Conservation (phyloP, 1,140 invertebrate genomes). For the Adelges cooleyi region DNA sequence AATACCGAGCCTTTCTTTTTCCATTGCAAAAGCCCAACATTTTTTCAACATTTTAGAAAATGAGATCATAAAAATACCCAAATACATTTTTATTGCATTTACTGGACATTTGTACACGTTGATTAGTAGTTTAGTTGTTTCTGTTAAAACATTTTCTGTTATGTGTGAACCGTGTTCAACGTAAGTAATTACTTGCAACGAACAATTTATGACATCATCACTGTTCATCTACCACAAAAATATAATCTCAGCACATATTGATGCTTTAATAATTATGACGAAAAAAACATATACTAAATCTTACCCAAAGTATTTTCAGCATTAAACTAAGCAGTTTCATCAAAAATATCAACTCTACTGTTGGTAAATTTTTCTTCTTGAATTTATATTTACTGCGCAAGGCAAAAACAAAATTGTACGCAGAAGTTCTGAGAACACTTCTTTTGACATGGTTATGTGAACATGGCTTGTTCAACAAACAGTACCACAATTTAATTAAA, state of each 20-base stretch:
- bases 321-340: neutral
- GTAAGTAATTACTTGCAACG: neutral
- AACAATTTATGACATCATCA: neutral
- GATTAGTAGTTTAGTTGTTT: slow-evolving; percentile 4
- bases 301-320: neutral
- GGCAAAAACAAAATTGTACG: slow-evolving; percentile 1
- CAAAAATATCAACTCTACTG: neutral
- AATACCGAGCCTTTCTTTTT: neutral
- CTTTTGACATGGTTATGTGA: neutral
- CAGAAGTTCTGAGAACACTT: neutral
- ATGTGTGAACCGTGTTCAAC: neutral
- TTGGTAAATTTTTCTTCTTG: neutral
- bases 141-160: neutral
- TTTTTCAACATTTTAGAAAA: neutral
- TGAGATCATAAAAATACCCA: neutral
- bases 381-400: neutral
- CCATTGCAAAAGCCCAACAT: neutral
- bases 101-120: slow-evolving; percentile 8
- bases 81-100: neutral
- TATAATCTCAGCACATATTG: neutral
- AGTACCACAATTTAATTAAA: neutral
- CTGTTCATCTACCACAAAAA: neutral
- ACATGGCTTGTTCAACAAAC: neutral
- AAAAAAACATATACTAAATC: neutral
- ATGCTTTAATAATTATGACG: neutral